Percentiles rank a stretch among this genome's conserved stretches.
phyloP scores from a whole-genome alignment of 2,888 invertebrate species.

The Limenitis camilla region DNA sequence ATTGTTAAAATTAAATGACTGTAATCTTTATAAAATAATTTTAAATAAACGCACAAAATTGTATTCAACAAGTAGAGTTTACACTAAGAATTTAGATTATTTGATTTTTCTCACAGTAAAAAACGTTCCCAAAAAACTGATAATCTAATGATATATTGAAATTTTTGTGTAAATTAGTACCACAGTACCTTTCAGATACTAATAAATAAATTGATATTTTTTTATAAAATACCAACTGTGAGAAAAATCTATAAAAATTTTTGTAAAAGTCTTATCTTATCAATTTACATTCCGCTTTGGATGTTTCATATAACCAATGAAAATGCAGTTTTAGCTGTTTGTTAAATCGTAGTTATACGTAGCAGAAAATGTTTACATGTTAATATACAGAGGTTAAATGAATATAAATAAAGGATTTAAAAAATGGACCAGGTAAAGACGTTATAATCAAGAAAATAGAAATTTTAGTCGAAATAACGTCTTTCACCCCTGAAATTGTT shows the following conservation, averaged over 20 bases:
- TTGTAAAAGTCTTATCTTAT: constrained; percentile 1
- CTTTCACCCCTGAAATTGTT: constrained; percentile 51
- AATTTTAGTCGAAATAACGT: constrained; percentile 23
- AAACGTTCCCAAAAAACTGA: no score
- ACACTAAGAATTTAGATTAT: no score
- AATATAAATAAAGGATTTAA: constrained; percentile 11
- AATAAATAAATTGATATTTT: no score
- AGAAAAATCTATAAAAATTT: constrained; percentile 32
- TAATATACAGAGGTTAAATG: constrained; percentile 18
- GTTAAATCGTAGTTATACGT: constrained; percentile 9
- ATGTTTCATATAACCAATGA: constrained; percentile 33
- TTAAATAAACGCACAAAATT: no score
- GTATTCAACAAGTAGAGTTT: no score
- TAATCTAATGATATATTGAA: no score
- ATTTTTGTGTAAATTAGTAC: no score
- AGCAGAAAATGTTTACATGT: constrained; percentile 12
- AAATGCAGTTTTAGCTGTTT: neutral
- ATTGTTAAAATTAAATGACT: no score
- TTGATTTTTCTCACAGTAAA: no score
- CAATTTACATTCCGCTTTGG: constrained; percentile 58
- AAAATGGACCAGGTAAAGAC: constrained; percentile 15
- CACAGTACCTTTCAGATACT: no score
- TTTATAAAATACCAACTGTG: constrained; percentile 17
- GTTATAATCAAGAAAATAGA: constrained; percentile 12
- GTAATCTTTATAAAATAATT: no score